Conservation (phyloP, 2,113 vertebrate species). For the Chelonoidis abingdonii region DNA sequence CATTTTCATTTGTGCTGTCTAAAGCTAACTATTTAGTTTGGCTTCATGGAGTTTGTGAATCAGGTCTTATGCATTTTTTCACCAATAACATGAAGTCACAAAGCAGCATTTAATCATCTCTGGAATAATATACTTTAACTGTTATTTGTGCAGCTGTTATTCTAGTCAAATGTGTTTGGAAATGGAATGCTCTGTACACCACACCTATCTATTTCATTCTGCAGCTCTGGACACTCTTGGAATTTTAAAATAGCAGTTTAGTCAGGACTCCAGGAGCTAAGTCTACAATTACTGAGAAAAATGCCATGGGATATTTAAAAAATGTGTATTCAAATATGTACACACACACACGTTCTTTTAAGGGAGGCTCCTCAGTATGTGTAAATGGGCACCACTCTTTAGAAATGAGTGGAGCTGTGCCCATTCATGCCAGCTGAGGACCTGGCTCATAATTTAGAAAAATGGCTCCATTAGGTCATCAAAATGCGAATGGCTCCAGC, state of each 20-base stretch:
- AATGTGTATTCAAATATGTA: not conserved
- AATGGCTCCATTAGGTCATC: rapidly evolving
- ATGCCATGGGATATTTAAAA: rapidly evolving
- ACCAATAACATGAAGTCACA: slow-evolving; percentile 38
- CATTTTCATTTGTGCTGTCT: slow-evolving; percentile 43
- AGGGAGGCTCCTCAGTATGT: not conserved
- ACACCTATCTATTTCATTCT: not conserved
- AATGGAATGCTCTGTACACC: not conserved
- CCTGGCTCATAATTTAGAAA: not conserved
- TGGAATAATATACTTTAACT: slow-evolving; percentile 48
- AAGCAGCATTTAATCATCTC: slow-evolving; percentile 62
- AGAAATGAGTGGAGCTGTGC: not conserved
- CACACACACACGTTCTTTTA: not conserved
- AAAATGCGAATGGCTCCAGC: not conserved
- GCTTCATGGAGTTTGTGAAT: slow-evolving; percentile 16
- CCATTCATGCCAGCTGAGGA: not conserved
- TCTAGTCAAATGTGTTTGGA: slow-evolving; percentile 55
- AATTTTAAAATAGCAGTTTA: not conserved
- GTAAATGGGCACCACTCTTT: not conserved
- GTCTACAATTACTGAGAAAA: not conserved
- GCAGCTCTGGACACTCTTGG: not conserved
- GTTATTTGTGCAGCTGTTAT: slow-evolving; percentile 74
- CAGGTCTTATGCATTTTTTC: slow-evolving; percentile 32
- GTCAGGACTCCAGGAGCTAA: not conserved
- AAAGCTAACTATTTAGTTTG: slow-evolving; percentile 69